phyloP scores from a whole-genome alignment of 2,113 vertebrate species.

The Sinocyclocheilus anophthalmus region DNA sequence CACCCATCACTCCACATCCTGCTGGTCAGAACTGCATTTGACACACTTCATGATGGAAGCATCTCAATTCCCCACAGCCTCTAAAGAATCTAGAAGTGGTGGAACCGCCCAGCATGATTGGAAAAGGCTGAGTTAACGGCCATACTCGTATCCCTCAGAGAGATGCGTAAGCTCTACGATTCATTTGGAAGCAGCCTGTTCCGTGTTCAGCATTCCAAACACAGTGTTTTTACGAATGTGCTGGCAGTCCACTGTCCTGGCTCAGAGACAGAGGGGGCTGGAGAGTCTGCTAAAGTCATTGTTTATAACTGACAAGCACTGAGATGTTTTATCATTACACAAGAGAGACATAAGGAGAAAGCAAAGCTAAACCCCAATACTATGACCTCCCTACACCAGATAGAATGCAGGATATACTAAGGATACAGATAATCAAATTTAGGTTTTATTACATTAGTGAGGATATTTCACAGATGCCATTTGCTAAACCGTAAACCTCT shows the following conservation, averaged over 20 bases:
- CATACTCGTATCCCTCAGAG: neutral
- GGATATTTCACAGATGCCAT: neutral
- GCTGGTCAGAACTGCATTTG: slow-evolving; percentile 23
- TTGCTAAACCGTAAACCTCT: neutral
- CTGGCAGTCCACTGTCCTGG: slow-evolving; percentile 56
- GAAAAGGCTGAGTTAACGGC: slow-evolving; percentile 1
- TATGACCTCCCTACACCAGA: slow-evolving; percentile 37
- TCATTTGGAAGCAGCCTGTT: slow-evolving; percentile 51
- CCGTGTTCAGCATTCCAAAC: slow-evolving; percentile 69
- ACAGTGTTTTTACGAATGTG: slow-evolving; percentile 60
- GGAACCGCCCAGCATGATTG: slow-evolving; percentile 14
- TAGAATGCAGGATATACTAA: neutral
- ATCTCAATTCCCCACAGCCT: neutral
- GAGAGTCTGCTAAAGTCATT: slow-evolving; percentile 68
- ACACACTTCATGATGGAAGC: neutral
- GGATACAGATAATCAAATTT: neutral
- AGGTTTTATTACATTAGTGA: neutral
- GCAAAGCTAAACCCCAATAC: slow-evolving; percentile 52
- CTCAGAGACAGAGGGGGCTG: slow-evolving; percentile 60
- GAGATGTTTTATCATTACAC: slow-evolving; percentile 71
- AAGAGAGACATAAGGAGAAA: slow-evolving; percentile 64
- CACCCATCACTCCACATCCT: slow-evolving; percentile 49
- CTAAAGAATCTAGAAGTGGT: neutral
- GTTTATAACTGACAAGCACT: slow-evolving; percentile 67
- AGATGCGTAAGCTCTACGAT: slow-evolving; percentile 53